phyloP scores from a whole-genome alignment of 1,140 invertebrate species.

The Nephotettix cincticeps region DNA sequence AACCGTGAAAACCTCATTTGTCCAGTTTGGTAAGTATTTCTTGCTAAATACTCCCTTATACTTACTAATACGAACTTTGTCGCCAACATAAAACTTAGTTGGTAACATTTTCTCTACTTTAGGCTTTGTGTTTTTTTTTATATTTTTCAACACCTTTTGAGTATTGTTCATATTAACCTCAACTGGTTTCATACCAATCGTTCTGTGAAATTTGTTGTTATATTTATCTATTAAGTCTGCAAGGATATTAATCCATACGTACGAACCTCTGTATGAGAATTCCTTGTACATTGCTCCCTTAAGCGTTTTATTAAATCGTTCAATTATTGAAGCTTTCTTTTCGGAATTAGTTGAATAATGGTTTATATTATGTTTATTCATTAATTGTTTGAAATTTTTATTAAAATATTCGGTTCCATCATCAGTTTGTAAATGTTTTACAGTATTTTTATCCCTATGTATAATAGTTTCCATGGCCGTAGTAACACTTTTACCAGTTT shows the following conservation, averaged over 20 bases:
- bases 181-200: conserved; percentile 46
- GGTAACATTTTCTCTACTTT: conserved; percentile 30
- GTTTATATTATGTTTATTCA: conserved; percentile 47
- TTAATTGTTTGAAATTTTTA: conserved; percentile 39
- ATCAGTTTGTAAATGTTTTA: conserved; percentile 49
- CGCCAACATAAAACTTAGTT: conserved; percentile 33
- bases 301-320: conserved; percentile 51
- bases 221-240: conserved; percentile 46
- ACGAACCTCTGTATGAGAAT: conserved; percentile 40
- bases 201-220: conserved; percentile 49
- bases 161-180: conserved; percentile 42
- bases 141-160: conserved; percentile 23
- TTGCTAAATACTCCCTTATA: conserved; percentile 37
- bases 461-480: conserved; percentile 36
- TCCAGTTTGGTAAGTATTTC: conserved; percentile 33
- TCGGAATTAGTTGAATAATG: conserved; percentile 48
- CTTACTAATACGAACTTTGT: conserved; percentile 32
- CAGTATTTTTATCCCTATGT: conserved; percentile 11
- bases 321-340: conserved; percentile 51
- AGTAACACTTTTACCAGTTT: conserved; percentile 43
- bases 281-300: conserved; percentile 49
- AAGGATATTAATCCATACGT: conserved; percentile 44
- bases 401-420: conserved; percentile 50
- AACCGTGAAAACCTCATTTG: too few species aligned
- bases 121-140: conserved; percentile 18